Percentiles rank a stretch among this genome's conserved stretches.
phyloP scores from a whole-genome alignment of 2,797 vertebrate genomes.

The Gobionotothen gibberifrons region DNA sequence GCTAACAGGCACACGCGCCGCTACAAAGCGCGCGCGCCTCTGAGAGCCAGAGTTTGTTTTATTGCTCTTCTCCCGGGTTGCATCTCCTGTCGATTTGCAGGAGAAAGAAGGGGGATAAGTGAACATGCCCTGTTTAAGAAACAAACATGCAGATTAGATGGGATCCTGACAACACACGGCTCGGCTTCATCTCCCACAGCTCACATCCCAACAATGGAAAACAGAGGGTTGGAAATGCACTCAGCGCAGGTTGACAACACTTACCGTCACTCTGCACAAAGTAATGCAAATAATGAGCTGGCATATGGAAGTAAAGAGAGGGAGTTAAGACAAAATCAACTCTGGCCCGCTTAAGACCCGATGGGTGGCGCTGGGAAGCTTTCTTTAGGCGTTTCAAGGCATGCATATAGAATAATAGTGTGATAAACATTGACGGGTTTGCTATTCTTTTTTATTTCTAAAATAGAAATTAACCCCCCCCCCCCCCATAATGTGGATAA shows the following conservation, averaged over 20 bases:
- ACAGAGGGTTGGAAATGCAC: constrained; percentile 59
- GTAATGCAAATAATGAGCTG: constrained; percentile 79
- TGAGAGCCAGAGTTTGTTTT: constrained; percentile 87
- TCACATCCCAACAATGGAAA: constrained; percentile 68
- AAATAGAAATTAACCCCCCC: constrained; percentile 46
- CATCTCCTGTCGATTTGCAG: constrained; percentile 82
- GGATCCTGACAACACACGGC: constrained; percentile 79
- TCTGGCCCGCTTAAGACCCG: constrained; percentile 57
- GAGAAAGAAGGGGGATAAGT: constrained; percentile 69
- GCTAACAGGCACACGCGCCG: constrained; percentile 86
- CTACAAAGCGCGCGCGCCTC: constrained; percentile 86
- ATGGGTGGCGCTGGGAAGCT: constrained; percentile 45
- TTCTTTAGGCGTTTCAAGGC: constrained; percentile 58
- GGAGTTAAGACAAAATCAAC: constrained; percentile 64
- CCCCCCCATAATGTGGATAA: constrained; percentile 13
- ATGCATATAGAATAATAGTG: constrained; percentile 26
- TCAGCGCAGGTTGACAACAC: constrained; percentile 70
- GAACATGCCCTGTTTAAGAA: constrained; percentile 88
- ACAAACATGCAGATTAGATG: constrained; percentile 88
- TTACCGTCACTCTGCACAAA: constrained; percentile 71
- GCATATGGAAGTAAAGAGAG: constrained; percentile 65
- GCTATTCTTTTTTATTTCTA: constrained; percentile 34
- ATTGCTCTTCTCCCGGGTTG: constrained; percentile 85
- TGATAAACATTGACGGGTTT: constrained; percentile 63
- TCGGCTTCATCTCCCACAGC: constrained; percentile 78